phyloP scores from a whole-genome alignment of 2,888 invertebrate species.

The Alviniconcha strummeri region DNA sequence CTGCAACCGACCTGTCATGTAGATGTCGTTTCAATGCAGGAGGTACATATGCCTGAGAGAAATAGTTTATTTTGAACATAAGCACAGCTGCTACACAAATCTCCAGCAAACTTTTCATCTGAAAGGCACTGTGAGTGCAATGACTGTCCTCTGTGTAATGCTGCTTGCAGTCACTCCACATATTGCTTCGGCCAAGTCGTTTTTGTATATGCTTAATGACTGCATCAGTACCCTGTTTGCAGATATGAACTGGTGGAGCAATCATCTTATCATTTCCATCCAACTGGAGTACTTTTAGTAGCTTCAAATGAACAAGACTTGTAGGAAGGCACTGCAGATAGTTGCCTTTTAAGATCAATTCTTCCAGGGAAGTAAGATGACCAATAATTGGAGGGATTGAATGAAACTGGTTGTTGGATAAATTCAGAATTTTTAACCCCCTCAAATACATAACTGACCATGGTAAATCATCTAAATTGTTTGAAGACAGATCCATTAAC shows the following conservation, averaged over 20 bases:
- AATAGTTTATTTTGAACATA: conserved; percentile 2
- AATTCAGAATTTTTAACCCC: conserved; percentile 2
- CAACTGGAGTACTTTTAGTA: neutral
- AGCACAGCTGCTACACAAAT: conserved; percentile 10
- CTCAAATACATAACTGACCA: conserved; percentile 8
- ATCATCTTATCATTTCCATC: neutral
- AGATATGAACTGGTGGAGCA: conserved; percentile 1
- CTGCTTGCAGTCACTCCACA: neutral
- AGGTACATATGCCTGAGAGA: neutral
- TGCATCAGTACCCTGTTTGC: neutral
- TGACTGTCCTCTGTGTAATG: neutral
- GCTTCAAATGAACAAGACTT: neutral
- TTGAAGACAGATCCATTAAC: neutral
- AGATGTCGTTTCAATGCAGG: conserved; percentile 20
- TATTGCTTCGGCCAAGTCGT: neutral
- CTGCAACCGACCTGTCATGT: neutral
- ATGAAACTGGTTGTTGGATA: neutral
- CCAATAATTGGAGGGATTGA: neutral
- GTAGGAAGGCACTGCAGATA: conserved; percentile 2
- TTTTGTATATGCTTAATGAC: neutral
- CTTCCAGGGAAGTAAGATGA: neutral
- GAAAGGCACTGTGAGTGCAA: neutral
- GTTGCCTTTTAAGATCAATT: neutral
- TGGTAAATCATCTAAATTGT: conserved; percentile 6
- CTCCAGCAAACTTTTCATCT: conserved; percentile 22